These are phyloP conservation scores for Pithys albifrons DNA, from an alignment of 2,113 vertebrate genomes.

Conservation along the genomic window DNA sequence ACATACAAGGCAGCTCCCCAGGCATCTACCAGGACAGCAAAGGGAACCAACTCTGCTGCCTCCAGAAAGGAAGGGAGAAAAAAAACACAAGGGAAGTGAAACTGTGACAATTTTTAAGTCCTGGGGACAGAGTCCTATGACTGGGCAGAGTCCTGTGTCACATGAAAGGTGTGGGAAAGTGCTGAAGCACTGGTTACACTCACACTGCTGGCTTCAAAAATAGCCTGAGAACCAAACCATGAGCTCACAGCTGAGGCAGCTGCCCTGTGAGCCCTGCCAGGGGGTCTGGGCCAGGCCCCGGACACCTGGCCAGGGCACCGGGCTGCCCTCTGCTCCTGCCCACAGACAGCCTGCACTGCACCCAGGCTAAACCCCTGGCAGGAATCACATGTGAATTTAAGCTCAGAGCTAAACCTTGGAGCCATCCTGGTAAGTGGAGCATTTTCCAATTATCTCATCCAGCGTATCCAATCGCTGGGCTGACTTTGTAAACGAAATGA, in stretches of 20 bases:
- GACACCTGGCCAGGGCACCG: background rate
- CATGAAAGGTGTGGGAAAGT: constrained; percentile 60
- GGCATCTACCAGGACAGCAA: background rate
- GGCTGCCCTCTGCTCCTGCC: background rate
- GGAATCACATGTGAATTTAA: background rate
- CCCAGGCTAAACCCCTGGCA: background rate
- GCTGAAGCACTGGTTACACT: background rate
- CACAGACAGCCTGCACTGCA: fast-evolving
- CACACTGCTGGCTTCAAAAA: background rate
- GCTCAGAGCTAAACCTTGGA: background rate
- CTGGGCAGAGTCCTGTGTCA: constrained; percentile 3
- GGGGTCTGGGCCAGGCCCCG: background rate
- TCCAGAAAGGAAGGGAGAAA: background rate
- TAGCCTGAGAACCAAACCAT: background rate
- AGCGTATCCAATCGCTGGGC: background rate
- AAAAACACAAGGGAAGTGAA: constrained; percentile 2
- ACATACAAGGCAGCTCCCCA: background rate
- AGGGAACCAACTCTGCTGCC: background rate
- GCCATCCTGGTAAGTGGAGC: background rate
- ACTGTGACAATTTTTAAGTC: constrained; percentile 6
- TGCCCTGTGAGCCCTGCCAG: background rate
- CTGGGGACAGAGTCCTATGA: constrained; percentile 10
- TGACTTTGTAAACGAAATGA: background rate
- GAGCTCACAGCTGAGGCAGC: background rate
- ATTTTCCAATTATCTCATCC: background rate